Conservation (phyloP, 2,797 vertebrate species). For the Sebastolobus alascanus region DNA sequence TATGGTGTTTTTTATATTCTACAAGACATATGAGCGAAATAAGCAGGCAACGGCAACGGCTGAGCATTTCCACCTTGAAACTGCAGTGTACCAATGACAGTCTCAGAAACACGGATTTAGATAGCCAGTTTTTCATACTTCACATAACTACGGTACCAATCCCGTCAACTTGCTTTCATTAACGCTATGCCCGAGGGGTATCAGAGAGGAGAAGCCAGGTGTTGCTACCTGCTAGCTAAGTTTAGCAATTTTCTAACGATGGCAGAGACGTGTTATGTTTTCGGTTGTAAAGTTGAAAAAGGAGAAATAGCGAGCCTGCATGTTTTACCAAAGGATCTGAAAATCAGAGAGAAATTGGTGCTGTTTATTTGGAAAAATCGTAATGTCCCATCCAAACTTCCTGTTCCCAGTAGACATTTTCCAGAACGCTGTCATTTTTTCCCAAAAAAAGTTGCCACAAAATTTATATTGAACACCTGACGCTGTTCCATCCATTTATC, state of each 20-base stretch:
- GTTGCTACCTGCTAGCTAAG: background rate
- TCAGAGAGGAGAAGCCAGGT: background rate
- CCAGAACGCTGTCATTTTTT: background rate
- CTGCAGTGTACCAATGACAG: background rate
- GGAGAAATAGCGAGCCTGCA: background rate
- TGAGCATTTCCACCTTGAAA: background rate
- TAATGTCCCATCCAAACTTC: background rate
- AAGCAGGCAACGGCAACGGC: background rate
- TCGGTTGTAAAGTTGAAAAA: background rate
- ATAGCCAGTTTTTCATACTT: background rate
- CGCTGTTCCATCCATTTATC: background rate
- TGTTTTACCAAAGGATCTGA: background rate
- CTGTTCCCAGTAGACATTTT: background rate
- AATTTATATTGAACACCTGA: background rate
- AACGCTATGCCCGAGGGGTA: background rate
- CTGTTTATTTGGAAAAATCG: background rate
- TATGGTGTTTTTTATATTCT: background rate
- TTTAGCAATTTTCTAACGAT: background rate
- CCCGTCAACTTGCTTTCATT: background rate
- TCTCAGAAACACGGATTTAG: background rate
- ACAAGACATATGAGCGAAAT: accelerated
- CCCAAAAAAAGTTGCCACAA: accelerated
- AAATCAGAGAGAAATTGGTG: background rate
- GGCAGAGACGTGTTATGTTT: background rate
- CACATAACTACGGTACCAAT: background rate